Evolutionary conservation across 1,140 invertebrate genomes (phyloP), one percentile per base, ranked within the genome.

Genomic region (Acyrthosiphon pisum): DNA sequence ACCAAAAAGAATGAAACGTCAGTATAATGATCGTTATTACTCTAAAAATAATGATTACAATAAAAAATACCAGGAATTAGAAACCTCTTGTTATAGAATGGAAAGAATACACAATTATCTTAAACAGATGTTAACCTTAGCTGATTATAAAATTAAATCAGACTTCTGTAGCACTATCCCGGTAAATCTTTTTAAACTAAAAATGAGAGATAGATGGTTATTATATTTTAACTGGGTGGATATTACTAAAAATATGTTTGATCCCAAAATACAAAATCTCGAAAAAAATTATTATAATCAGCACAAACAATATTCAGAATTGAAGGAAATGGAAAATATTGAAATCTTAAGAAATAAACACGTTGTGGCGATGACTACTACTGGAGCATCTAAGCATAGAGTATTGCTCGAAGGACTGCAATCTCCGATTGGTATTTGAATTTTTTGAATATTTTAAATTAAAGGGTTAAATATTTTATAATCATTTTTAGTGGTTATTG

Each of bases 291-390:
- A 68, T 90, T 4, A 9, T 26, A 3, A 35, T 46, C 37, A 83
- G 1, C 46, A 88, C 23, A 89, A 93, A 89, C 93, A 48, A 50
- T 93, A 68, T 90, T 44, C 26, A n/a, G 93, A 93, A 81, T 60
- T 89, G 26, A 93, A 76, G 81, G 86, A 93, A 81, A 14, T 93
- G 20, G 86, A 93, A 56, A 89, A 94, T 87, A 93, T 93, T n/a
- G n/a, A 89, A 46, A 90, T 93, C 60, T 90, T 94, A 60, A 88
- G 83, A 37, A 53, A 93, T 20, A 94, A 94, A 44, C 94, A 95
- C 93, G 95, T 98, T n/a, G 94, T 98, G 53, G 97, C 97, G 18
- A 97, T 98, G 96, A 98, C 98, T 1, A 98, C 97, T 6, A 97
- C 97, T 23, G 97, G 96, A 90, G 97, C 97, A 2, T 97, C 97